Evolutionary conservation across 1,140 invertebrate species (phyloP).

Genomic region (Andrena cerasifolii): DNA sequence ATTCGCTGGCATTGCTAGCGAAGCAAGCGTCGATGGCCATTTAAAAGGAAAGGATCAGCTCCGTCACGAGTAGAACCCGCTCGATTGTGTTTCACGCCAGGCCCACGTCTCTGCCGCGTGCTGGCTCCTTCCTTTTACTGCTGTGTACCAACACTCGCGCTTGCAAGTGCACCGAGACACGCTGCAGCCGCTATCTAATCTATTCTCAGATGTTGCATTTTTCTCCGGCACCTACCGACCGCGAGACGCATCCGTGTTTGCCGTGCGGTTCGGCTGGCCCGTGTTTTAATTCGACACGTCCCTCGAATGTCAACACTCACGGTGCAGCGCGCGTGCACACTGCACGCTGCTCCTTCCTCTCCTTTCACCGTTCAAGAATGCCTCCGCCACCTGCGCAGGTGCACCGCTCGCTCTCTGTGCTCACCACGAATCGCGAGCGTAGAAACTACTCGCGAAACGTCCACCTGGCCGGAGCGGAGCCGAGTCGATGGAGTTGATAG

Average conservation of each 20-base stretch:
- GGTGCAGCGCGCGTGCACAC: neutral
- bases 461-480: slow-evolving; percentile 33
- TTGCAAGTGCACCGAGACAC: neutral
- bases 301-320: no score
- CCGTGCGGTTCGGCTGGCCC: slow-evolving; percentile 3
- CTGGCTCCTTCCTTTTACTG: neutral
- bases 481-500: no score
- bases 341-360: slow-evolving; percentile 35
- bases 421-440: slow-evolving; percentile 17
- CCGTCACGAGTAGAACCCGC: neutral
- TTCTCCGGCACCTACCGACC: neutral
- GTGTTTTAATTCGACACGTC: neutral
- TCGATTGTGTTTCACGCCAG: slow-evolving; percentile 2
- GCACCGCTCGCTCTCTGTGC: slow-evolving; percentile 24
- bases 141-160: neutral
- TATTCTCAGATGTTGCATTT: neutral
- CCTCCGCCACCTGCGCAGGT: slow-evolving; percentile 32
- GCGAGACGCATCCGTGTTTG: neutral
- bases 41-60: neutral
- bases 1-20: neutral
- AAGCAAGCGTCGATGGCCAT: neutral
- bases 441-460: neutral
- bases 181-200: slow-evolving; percentile 7
- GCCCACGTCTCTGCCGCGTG: neutral
- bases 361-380: slow-evolving; percentile 48